These are phyloP conservation scores for Sarcophilus harrisii DNA, from an alignment of 2,797 vertebrate species.

Conservation along the genomic window DNA sequence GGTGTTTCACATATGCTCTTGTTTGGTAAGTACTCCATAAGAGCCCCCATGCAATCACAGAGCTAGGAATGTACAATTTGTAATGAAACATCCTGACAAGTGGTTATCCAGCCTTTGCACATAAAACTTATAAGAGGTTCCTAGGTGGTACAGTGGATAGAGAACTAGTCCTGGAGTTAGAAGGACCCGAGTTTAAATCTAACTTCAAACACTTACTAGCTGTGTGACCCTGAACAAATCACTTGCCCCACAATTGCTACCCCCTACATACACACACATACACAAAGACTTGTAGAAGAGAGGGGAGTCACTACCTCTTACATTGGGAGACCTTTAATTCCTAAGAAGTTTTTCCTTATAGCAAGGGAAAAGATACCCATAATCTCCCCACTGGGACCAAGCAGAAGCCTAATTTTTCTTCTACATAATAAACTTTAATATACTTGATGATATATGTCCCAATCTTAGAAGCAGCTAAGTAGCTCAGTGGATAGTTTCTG, in stretches of 20 bases:
- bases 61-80: background rate
- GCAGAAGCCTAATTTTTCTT: background rate
- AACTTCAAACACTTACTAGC: background rate
- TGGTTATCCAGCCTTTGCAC: background rate
- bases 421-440: background rate
- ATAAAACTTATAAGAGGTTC: background rate
- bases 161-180: background rate
- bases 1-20: conserved; percentile 7
- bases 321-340: background rate
- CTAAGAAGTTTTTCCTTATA: background rate
- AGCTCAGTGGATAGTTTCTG: background rate
- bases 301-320: background rate
- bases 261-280: no score
- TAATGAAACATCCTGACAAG: background rate
- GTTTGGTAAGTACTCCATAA: background rate
- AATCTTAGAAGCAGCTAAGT: background rate
- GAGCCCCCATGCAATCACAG: background rate
- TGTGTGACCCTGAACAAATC: background rate
- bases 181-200: background rate
- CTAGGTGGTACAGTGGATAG: background rate
- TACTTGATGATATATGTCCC: background rate
- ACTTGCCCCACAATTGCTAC: background rate
- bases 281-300: background rate
- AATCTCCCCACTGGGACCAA: background rate
- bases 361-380: background rate